Conservation (phyloP, 2,888 invertebrate species). For the Linyphia triangularis region DNA sequence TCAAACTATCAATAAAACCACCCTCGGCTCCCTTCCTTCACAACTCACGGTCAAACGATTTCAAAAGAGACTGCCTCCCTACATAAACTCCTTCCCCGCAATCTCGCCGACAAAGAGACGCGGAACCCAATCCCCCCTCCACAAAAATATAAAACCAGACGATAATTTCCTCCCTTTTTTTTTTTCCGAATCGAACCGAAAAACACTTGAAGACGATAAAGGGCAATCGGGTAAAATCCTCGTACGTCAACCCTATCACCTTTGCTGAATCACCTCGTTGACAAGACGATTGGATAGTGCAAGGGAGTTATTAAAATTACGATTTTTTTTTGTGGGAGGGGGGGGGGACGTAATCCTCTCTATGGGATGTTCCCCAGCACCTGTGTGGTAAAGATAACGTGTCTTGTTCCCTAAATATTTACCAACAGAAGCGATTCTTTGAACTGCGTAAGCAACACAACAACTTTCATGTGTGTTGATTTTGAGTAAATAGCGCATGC, state of each 20-base stretch:
- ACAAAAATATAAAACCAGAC: too few relatives aligned
- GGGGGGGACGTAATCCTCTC: too few relatives aligned
- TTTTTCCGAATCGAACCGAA: neutral
- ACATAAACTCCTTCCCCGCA: too few relatives aligned
- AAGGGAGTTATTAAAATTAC: neutral
- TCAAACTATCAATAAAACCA: too few relatives aligned
- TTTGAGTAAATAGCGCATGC: neutral
- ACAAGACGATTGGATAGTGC: slow-evolving; percentile 31
- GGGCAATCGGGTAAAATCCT: neutral
- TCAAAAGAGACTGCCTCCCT: too few relatives aligned
- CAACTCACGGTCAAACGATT: too few relatives aligned
- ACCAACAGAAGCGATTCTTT: neutral
- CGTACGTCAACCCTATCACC: neutral
- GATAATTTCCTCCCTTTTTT: neutral
- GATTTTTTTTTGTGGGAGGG: neutral
- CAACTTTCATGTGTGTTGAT: neutral
- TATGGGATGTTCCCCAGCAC: neutral
- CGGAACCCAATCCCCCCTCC: too few relatives aligned
- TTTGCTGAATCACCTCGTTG: slow-evolving; percentile 24
- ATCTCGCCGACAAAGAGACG: too few relatives aligned
- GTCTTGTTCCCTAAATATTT: neutral
- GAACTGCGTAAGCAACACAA: neutral
- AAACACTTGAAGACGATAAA: neutral
- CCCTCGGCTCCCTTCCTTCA: too few relatives aligned
- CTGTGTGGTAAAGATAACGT: neutral